Base-by-base conservation (phyloP, 2,888 invertebrate species). In the Congeria kusceri region DNA sequence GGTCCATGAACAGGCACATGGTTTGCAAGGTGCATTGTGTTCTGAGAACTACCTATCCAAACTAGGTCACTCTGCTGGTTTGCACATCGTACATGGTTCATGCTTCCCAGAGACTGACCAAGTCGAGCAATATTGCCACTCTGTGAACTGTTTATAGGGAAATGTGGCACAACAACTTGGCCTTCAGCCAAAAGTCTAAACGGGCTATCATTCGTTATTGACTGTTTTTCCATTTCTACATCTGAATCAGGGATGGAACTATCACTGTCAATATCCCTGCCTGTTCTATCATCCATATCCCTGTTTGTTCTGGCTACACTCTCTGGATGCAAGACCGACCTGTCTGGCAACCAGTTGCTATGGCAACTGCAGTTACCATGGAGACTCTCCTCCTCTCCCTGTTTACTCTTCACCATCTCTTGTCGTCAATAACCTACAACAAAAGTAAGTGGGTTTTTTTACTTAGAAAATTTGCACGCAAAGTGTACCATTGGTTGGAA, bases 11-110 rank as follows among this genome's bases (percentile, higher is more conserved):
- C 27, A 69, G 77, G 83, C 74, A 80, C 71, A 68, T 80, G 74
- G 25, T 53, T 53, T 5, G 25, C 25, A 4, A 53, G 20, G 59
- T 83, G 83, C 83, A 83, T 80, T n/a, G 83, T 83, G 61, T 80
- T 80, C 1, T 77, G 69, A 44, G 83, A 83, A 69, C 83, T 83
- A 3, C 83, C 83, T 9, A 71, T 49, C 83, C 83, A 83, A 23
- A 83, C 66, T 15, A 83, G 49, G 39, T 83, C 83, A 44, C 75
- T 75, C 28, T 82, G 74, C 11, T 68, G 63, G 27, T 63, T 44
- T 18, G 32, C 44, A 23, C 72, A 47, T 28, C 58, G 72, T 39
- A 62, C 53, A 39, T 66, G 70, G 49, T 67, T 71, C 28, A 83
- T 47, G 32, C 77, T 83, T 39, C 72, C 72, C 7, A 72, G 63